Percentiles rank a stretch among this genome's conserved stretches.
Evolutionary conservation across 2,113 vertebrate species (phyloP).

Genomic region (Excalfactoria chinensis): DNA sequence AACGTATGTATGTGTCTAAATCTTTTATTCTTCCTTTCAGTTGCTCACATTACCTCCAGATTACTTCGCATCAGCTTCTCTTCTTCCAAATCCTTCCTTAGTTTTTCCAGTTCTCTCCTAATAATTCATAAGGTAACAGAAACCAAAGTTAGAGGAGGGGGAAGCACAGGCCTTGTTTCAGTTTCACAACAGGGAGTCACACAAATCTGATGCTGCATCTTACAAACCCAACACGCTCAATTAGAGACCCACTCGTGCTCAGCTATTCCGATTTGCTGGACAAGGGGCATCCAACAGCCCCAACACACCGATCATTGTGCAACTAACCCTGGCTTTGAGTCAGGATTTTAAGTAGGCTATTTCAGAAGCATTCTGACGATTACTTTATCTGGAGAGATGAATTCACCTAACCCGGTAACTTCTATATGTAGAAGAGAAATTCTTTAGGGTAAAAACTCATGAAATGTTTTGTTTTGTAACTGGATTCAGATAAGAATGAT

Average conservation of each 20-base stretch:
- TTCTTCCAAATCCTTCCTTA: constrained; percentile 90
- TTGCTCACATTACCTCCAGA: constrained; percentile 85
- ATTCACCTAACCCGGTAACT: background rate
- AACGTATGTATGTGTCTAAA: background rate
- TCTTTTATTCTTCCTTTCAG: background rate
- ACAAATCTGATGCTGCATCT: background rate
- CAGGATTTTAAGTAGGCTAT: background rate
- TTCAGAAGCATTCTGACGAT: background rate
- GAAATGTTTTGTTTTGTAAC: background rate
- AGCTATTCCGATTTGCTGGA: background rate
- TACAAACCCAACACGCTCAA: background rate
- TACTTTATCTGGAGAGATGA: background rate
- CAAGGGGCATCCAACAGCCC: background rate
- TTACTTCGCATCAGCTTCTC: constrained; percentile 84
- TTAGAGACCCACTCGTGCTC: background rate
- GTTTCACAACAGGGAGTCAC: background rate
- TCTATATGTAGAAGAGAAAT: background rate
- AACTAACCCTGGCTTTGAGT: background rate
- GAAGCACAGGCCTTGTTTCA: background rate
- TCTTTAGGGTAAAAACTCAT: background rate
- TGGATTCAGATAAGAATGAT: background rate
- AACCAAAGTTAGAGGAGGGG: background rate
- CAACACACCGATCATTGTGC: background rate
- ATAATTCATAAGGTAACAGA: background rate
- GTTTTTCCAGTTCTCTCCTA: constrained; percentile 92